These are phyloP conservation scores for Melitaea athalia DNA, from an alignment of 2,888 invertebrate genomes.

Conservation along the genomic window DNA sequence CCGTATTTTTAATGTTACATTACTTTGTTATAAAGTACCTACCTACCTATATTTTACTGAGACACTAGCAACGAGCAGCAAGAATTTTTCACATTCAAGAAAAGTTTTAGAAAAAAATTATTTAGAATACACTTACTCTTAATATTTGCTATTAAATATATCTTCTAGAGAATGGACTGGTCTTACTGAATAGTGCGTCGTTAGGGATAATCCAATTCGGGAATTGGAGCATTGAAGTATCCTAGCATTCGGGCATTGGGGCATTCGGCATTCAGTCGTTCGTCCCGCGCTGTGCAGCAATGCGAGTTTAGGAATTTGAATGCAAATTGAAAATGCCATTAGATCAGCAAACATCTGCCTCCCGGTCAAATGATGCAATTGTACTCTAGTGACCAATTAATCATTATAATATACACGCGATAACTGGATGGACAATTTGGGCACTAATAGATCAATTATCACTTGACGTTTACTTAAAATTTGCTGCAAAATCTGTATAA, in stretches of 20 bases:
- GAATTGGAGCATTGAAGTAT: conserved; percentile 63
- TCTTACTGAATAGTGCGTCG: conserved; percentile 72
- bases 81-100: too few relatives aligned
- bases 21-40: too few relatives aligned
- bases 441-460: conserved; percentile 13
- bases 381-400: conserved; percentile 55
- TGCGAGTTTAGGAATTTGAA: conserved; percentile 71
- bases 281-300: conserved; percentile 52
- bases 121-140: too few relatives aligned
- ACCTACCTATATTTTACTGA: too few relatives aligned
- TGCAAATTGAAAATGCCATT: conserved; percentile 80
- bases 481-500: too few relatives aligned
- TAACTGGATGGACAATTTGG: conserved; percentile 8
- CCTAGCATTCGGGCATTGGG: conserved; percentile 52
- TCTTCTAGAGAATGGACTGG: conserved; percentile 20
- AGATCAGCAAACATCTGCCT: conserved; percentile 73
- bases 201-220: conserved; percentile 78
- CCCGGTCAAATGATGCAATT: conserved; percentile 59
- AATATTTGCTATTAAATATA: too few relatives aligned
- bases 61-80: too few relatives aligned
- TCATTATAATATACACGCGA: conserved; percentile 42
- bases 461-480: conserved; percentile 1
- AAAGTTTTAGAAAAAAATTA: too few relatives aligned
- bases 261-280: conserved; percentile 52
- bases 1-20: too few relatives aligned